These are phyloP conservation scores for Rotaria macrura DNA, from an alignment of 2,888 invertebrate genomes.

Conservation along the genomic window DNA sequence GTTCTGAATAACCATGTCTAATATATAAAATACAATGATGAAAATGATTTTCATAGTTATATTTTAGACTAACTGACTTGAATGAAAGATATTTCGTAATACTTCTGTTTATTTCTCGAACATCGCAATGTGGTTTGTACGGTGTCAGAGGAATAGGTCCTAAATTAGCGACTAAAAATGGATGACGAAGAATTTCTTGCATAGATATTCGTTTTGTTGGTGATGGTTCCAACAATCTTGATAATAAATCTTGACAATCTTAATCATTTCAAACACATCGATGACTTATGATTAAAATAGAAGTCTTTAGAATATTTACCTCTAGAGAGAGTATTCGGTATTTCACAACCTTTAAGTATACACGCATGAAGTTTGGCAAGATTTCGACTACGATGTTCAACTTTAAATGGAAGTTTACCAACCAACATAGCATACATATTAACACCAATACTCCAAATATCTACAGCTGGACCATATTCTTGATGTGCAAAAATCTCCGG, in stretches of 20 bases:
- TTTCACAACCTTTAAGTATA: slow-evolving; percentile 40
- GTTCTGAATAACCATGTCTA: slow-evolving; percentile 31
- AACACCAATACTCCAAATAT: slow-evolving; percentile 44
- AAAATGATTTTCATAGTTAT: background rate
- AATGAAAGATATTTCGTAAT: slow-evolving; percentile 27
- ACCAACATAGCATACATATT: slow-evolving; percentile 43
- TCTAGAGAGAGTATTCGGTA: slow-evolving; percentile 39
- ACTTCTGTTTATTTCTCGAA: slow-evolving; percentile 26
- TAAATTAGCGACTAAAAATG: slow-evolving; percentile 39
- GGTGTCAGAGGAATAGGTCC: slow-evolving; percentile 30
- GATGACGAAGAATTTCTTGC: slow-evolving; percentile 38
- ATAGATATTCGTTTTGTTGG: slow-evolving; percentile 38
- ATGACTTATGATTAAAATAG: background rate
- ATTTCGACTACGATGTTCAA: slow-evolving; percentile 39
- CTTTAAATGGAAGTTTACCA: slow-evolving; percentile 41
- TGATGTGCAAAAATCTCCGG: slow-evolving; percentile 39
- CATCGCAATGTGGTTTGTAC: slow-evolving; percentile 25
- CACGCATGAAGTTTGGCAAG: slow-evolving; percentile 39
- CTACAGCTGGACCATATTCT: slow-evolving; percentile 42
- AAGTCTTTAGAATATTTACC: slow-evolving; percentile 36
- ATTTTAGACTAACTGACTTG: slow-evolving; percentile 6
- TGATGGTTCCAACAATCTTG: slow-evolving; percentile 39
- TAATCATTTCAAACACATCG: slow-evolving; percentile 7
- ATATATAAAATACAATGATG: background rate
- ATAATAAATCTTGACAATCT: slow-evolving; percentile 40